Evolutionary conservation across 2,888 invertebrate species (phyloP), one percentile per base, ranked within the genome.

Genomic region (Parelbella ahira): DNA sequence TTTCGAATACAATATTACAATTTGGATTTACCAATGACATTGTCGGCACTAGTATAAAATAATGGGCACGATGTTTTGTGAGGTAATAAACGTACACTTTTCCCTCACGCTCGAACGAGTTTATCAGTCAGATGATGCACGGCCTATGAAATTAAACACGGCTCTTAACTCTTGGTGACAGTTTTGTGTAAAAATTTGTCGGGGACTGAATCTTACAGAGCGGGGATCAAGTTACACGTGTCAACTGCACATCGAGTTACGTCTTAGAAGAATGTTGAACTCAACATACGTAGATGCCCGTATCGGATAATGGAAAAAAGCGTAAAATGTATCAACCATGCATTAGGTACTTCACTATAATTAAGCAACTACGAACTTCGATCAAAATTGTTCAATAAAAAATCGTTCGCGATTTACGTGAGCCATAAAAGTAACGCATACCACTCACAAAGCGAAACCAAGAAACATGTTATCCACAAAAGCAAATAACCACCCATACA

Each of bases 11-110:
- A 69, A 63, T 64, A 64, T 86, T 82, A 53, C 57, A 75, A 60
- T 71, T 75, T 58, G 59, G 69, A 66, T 72, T 67, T 70, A 78
- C 79, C 74, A 82, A 75, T 82, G 82, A 79, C 83, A 81, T 72
- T 69, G 68, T 38, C 67, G 55, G 63, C 61, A 68, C 64, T 71
- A 71, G 65, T 80, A 77, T 79, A 77, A 68, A 64, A 68, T 79
- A 79, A 73, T 75, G 72, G 68, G 69, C 71, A 72, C 70, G 64
- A 73, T 76, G 71, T 75, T 76, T 76, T 68, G 67, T 74, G 59
- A 66, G 59, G 63, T 75, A 74, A 79, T 80, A 78, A 73, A 72
- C 65, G 73, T 68, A 74, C 69, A 68, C 60, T 63, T 69, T 71
- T 70, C 63, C 63, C 63, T 74, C 66, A 74, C 71, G 68, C 74